These are phyloP conservation scores for Scomber japonicus DNA, from an alignment of 2,113 vertebrate species.

Conservation along the genomic window DNA sequence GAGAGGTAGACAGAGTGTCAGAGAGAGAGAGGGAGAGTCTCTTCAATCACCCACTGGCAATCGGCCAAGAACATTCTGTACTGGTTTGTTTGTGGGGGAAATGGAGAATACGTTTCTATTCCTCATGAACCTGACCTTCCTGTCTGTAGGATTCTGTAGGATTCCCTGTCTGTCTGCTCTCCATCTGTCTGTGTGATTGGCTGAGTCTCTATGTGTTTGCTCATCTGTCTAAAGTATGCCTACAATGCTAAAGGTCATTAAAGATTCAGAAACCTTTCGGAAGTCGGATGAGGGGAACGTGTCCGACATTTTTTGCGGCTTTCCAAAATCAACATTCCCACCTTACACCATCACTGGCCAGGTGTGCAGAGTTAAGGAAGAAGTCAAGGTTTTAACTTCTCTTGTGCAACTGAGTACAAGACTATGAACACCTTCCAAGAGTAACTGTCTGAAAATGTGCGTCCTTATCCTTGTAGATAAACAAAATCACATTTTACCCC, in stretches of 20 bases:
- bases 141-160: conserved; percentile 46
- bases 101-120: conserved; percentile 82
- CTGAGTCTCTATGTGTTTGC: not conserved
- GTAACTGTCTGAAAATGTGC: no score
- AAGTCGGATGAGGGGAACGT: not conserved
- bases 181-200: conserved; percentile 1
- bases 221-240: not conserved
- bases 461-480: no score
- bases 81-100: conserved; percentile 85
- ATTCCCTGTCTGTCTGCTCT: conserved; percentile 42
- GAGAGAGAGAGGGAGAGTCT: conserved; percentile 47
- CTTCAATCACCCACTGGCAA: conserved; percentile 75
- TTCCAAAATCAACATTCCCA: no score
- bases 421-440: no score
- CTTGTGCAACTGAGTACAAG: no score
- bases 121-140: conserved; percentile 79
- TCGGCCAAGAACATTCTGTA: conserved; percentile 90
- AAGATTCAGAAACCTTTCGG: not conserved
- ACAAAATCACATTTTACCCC: no score
- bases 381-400: no score
- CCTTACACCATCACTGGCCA: no score
- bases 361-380: no score
- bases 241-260: not conserved
- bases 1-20: conserved; percentile 40
- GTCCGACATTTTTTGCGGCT: not conserved